Evolutionary conservation across 1,140 invertebrate species (phyloP).

Genomic region (Sesamia nonagrioides): DNA sequence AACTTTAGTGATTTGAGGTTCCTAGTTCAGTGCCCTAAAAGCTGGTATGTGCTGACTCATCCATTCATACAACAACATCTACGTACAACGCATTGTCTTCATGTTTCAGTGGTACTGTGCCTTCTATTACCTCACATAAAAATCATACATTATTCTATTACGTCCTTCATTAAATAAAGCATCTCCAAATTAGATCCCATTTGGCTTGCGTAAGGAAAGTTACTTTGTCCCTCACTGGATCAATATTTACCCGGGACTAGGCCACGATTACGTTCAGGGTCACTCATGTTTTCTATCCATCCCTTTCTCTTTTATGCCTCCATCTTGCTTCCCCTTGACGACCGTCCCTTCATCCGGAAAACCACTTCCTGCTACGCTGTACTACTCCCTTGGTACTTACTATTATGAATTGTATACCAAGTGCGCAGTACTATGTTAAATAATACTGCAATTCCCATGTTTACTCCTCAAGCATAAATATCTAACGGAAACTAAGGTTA

Average conservation of each 20-base stretch:
- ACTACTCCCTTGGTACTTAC: neutral
- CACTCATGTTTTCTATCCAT: slow-evolving; percentile 76
- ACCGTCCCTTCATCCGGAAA: slow-evolving; percentile 53
- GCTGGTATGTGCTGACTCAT: neutral
- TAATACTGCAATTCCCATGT: neutral
- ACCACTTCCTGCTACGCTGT: neutral
- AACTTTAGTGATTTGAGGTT: neutral
- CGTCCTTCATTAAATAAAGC: slow-evolving; percentile 23
- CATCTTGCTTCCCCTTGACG: slow-evolving; percentile 66
- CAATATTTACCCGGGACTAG: slow-evolving; percentile 57
- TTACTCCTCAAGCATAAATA: neutral
- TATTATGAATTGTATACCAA: neutral
- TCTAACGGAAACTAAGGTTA: neutral
- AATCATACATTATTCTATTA: neutral
- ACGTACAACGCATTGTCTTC: neutral
- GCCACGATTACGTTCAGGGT: slow-evolving; percentile 74
- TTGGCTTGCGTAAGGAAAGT: slow-evolving; percentile 41
- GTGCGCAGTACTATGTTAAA: neutral
- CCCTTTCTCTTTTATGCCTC: slow-evolving; percentile 56
- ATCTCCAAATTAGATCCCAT: neutral
- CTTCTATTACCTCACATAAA: neutral
- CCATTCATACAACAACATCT: neutral
- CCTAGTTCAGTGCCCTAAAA: slow-evolving; percentile 9
- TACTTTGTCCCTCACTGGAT: slow-evolving; percentile 63
- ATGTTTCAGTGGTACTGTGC: neutral